Evolutionary conservation across 1,140 invertebrate genomes (phyloP), one percentile per base, ranked within the genome.

Genomic region (Cyclina sinensis): DNA sequence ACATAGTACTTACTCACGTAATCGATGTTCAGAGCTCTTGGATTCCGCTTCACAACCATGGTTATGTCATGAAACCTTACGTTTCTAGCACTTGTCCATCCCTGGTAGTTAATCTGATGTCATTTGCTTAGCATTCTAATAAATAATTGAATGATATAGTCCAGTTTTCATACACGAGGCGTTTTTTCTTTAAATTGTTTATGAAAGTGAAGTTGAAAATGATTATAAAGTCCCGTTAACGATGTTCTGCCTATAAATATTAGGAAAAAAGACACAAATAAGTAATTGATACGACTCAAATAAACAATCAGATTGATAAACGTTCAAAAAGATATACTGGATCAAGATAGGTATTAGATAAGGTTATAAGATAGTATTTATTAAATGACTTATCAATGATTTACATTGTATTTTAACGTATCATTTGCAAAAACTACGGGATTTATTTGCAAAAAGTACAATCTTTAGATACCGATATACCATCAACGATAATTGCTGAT

Each of bases 11-110:
- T 70, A 70, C 65, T 37, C 27, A 70, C 32, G 35, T 70, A 70
- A 16, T 70, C 65, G 11, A 39, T 70, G 65, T 70, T 70, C 11
- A 70, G 16, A 35, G 32, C 65, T 70, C 65, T 35, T 21, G 30
- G 65, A 39, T 70, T 70, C 32, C 65, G 32, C 21, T 70, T 70
- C 16, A 32, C 37, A 70, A 39, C 65, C 65, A 70, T 70, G n/a
- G 4, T 62, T 57, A 21, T 21, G 7, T 16, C 43, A 7, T 46
- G 7, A n/a, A n/a, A n/a, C n/a, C n/a, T n/a, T n/a, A n/a, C n/a
- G n/a, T n/a, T n/a, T n/a, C n/a, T n/a, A n/a, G n/a, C n/a, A n/a
- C n/a, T n/a, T n/a, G n/a, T n/a, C n/a, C n/a, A n/a, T n/a, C n/a
- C n/a, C n/a, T n/a, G n/a, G n/a, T n/a, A n/a, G n/a, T n/a, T n/a